These are phyloP conservation scores for Pogonognathellus flavescens DNA, from an alignment of 1,140 invertebrate species.

Conservation along the genomic window DNA sequence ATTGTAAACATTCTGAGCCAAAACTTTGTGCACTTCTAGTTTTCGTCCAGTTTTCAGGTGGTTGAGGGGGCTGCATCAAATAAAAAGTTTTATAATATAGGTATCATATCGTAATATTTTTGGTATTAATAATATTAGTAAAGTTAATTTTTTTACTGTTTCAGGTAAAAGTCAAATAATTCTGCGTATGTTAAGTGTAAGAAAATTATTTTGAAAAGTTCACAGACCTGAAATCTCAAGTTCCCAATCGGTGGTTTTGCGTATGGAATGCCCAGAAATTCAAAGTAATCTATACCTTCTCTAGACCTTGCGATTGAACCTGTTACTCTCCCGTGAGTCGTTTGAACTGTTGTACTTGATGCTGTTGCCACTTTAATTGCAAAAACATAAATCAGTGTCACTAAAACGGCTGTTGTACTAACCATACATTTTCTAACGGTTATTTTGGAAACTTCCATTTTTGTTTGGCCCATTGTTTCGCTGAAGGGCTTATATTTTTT, in stretches of 20 bases:
- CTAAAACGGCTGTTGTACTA: too few relatives aligned
- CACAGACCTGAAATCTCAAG: slow-evolving; percentile 72
- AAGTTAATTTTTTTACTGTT: not conserved
- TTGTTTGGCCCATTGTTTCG: too few relatives aligned
- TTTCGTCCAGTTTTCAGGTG: slow-evolving; percentile 41
- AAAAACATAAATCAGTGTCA: too few relatives aligned
- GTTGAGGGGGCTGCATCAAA: slow-evolving; percentile 49
- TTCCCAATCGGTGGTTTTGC: slow-evolving; percentile 75
- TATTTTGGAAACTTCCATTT: not conserved
- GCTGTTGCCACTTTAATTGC: too few relatives aligned
- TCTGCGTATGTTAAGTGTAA: not conserved
- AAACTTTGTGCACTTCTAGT: slow-evolving; percentile 9
- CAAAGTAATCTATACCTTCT: slow-evolving; percentile 67
- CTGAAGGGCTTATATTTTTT: too few relatives aligned
- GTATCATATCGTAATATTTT: too few relatives aligned
- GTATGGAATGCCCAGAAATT: slow-evolving; percentile 73
- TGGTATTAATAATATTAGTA: too few relatives aligned
- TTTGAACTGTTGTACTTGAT: not conserved
- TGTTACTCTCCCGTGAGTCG: not conserved
- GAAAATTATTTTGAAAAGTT: not conserved
- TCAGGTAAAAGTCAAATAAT: not conserved
- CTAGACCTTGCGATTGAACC: not conserved
- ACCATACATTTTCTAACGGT: too few relatives aligned
- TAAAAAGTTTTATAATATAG: not conserved
- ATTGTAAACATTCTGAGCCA: slow-evolving; percentile 55